These are phyloP conservation scores for Cheilosia impressa DNA, from an alignment of 2,888 invertebrate species.

Conservation along the genomic window DNA sequence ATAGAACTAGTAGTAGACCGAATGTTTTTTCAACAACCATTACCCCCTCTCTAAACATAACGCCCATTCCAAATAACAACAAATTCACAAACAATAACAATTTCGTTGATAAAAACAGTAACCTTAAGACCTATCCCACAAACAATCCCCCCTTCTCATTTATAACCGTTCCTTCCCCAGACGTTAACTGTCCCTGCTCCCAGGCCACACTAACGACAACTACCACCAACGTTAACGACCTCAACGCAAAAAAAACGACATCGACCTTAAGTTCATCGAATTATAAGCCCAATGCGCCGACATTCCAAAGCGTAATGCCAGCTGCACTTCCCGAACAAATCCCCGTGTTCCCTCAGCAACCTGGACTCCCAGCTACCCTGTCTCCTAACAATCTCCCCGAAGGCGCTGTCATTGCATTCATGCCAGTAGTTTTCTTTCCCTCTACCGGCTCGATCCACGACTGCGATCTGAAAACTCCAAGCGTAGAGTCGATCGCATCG, in stretches of 20 bases:
- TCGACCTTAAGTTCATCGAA: slow-evolving; percentile 78
- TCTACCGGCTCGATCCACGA: slow-evolving; percentile 81
- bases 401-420: slow-evolving; percentile 87
- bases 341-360: slow-evolving; percentile 81
- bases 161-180: slow-evolving; percentile 86
- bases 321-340: slow-evolving; percentile 82
- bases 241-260: slow-evolving; percentile 72
- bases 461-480: slow-evolving; percentile 79
- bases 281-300: slow-evolving; percentile 76
- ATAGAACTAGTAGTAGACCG: slow-evolving; percentile 62
- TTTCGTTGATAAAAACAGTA: slow-evolving; percentile 55
- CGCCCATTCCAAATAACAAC: slow-evolving; percentile 56
- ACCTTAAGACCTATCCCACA: slow-evolving; percentile 61
- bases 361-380: slow-evolving; percentile 81
- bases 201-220: slow-evolving; percentile 71
- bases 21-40: slow-evolving; percentile 29
- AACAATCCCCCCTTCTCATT: slow-evolving; percentile 55
- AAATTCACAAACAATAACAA: slow-evolving; percentile 51
- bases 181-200: slow-evolving; percentile 86
- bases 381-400: slow-evolving; percentile 84
- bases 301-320: slow-evolving; percentile 81
- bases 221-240: slow-evolving; percentile 39
- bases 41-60: slow-evolving; percentile 47
- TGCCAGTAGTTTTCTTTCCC: slow-evolving; percentile 89
- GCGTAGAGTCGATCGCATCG: slow-evolving; percentile 63